Conservation (phyloP, 2,797 vertebrate genomes). For the Spea hammondii region DNA sequence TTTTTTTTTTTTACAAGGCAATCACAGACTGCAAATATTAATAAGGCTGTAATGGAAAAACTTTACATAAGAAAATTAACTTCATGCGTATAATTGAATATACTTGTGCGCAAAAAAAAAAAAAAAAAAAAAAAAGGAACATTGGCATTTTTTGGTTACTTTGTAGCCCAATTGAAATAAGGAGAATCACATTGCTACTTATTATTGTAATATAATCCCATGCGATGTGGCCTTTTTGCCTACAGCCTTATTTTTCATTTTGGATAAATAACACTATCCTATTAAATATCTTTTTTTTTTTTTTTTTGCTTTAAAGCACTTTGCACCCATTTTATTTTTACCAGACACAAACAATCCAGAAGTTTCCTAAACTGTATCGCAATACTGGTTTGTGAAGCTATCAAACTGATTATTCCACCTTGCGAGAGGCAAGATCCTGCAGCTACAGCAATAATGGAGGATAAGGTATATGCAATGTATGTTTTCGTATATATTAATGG, state of each 20-base stretch:
- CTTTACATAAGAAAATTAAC: neutral
- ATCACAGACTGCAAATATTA: slow-evolving; percentile 96
- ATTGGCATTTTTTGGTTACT: too few relatives aligned
- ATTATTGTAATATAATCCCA: neutral
- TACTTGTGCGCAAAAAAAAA: neutral
- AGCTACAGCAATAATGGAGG: slow-evolving; percentile 14
- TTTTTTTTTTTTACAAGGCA: slow-evolving; percentile 79
- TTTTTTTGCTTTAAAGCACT: slow-evolving; percentile 61
- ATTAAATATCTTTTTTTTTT: slow-evolving; percentile 56
- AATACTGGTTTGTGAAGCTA: slow-evolving; percentile 59
- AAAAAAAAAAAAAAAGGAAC: neutral
- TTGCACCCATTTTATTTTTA: slow-evolving; percentile 63
- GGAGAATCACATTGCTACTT: too few relatives aligned
- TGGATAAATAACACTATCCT: slow-evolving; percentile 66
- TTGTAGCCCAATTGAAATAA: too few relatives aligned
- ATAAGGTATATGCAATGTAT: neutral
- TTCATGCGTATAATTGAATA: neutral
- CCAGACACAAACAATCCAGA: slow-evolving; percentile 63
- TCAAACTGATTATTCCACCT: slow-evolving; percentile 52
- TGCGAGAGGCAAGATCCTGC: slow-evolving; percentile 52
- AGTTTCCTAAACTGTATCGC: slow-evolving; percentile 57
- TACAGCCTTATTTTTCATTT: slow-evolving; percentile 62
- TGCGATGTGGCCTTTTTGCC: slow-evolving; percentile 48
- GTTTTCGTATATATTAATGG: too few relatives aligned
- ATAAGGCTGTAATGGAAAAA: slow-evolving; percentile 63